A percentile compares a stretch with the other conserved stretches of the same genome.
These are phyloP conservation scores for Aleiodes sp. DNA, from an alignment of 1,140 invertebrate species.

Conservation along the genomic window DNA sequence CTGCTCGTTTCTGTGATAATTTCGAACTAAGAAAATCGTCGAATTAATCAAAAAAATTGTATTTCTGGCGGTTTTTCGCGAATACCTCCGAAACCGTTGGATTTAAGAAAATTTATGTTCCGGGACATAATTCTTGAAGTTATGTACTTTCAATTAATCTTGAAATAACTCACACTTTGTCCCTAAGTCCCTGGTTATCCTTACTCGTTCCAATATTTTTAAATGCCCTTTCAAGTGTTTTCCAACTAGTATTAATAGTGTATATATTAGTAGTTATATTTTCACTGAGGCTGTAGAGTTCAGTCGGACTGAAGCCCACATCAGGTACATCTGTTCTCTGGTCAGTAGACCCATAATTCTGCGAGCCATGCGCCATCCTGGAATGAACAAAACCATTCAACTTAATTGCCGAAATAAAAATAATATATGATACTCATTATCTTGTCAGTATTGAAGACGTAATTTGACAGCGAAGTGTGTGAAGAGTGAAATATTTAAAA, in stretches of 20 bases:
- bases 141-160: conserved; percentile 23
- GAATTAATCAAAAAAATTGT: too few relatives aligned
- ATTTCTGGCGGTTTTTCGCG: too few relatives aligned
- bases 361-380: conserved; percentile 63
- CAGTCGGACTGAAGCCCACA: conserved; percentile 76
- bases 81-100: too few relatives aligned
- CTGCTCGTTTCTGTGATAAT: too few relatives aligned
- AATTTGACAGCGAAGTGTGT: too few relatives aligned
- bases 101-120: conserved; percentile 18
- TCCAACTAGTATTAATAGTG: conserved; percentile 76
- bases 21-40: too few relatives aligned
- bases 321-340: conserved; percentile 68
- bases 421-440: too few relatives aligned
- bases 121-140: background rate
- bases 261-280: conserved; percentile 83
- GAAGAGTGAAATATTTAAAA: too few relatives aligned
- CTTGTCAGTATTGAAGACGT: too few relatives aligned
- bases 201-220: conserved; percentile 80
- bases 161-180: conserved; percentile 70
- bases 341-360: conserved; percentile 63
- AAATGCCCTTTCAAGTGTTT: conserved; percentile 76
- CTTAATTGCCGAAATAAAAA: background rate
- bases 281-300: conserved; percentile 78
- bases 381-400: conserved; percentile 22
- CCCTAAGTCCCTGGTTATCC: conserved; percentile 74